phyloP scores from a whole-genome alignment of 1,140 invertebrate species.

The Drosophila ficusphila region DNA sequence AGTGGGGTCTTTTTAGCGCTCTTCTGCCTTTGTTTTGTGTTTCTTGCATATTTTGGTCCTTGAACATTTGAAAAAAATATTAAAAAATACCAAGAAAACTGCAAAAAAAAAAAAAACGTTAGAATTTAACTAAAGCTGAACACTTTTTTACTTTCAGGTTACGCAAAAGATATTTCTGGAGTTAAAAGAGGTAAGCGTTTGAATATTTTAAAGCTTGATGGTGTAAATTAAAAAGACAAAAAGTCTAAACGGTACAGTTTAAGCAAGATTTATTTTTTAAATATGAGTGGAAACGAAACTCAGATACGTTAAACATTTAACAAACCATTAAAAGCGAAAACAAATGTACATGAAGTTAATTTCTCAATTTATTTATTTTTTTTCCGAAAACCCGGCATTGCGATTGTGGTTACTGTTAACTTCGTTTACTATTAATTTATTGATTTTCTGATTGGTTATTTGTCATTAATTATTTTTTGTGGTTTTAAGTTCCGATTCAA shows the following conservation, averaged over 20 bases:
- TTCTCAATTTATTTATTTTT: too few species aligned
- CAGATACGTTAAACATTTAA: too few species aligned
- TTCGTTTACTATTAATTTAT: not conserved
- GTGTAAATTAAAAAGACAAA: too few species aligned
- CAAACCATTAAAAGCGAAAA: too few species aligned
- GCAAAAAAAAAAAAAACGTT: constrained; percentile 54
- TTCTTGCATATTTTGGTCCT: constrained; percentile 37
- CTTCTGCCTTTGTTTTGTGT: constrained; percentile 17
- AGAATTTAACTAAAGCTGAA: constrained; percentile 31
- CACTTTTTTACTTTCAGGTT: constrained; percentile 67
- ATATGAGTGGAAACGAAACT: too few species aligned
- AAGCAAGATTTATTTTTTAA: too few species aligned
- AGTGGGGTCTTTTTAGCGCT: constrained; percentile 4
- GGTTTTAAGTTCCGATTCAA: not conserved
- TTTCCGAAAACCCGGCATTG: too few species aligned
- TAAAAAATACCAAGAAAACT: constrained; percentile 42
- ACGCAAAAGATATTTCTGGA: constrained; percentile 84
- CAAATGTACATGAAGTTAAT: too few species aligned
- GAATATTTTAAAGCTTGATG: not conserved
- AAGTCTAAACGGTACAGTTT: too few species aligned
- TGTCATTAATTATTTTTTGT: not conserved
- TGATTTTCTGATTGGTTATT: not conserved
- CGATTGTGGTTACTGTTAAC: not conserved
- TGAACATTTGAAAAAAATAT: constrained; percentile 35
- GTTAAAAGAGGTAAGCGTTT: constrained; percentile 80